A percentile compares a stretch with the other conserved stretches of the same genome.
Conservation (phyloP, 2,888 invertebrate genomes). For the Drosophila mimica region DNA sequence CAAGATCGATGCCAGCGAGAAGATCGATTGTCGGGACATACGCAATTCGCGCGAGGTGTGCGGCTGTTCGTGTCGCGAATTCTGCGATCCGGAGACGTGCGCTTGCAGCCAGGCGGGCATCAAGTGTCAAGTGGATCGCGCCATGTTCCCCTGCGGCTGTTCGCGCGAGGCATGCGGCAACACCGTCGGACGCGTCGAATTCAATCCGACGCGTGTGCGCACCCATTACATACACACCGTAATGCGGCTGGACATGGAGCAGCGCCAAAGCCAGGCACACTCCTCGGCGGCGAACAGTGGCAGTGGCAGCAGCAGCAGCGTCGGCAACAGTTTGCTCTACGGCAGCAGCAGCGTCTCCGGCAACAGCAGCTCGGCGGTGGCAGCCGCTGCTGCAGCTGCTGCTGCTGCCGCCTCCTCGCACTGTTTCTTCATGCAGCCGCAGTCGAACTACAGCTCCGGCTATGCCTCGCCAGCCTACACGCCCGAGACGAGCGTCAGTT, state of each 20-base stretch:
- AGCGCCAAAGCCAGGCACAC: conserved; percentile 86
- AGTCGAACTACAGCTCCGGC: conserved; percentile 82
- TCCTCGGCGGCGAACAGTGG: conserved; percentile 10
- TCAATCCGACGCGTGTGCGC: conserved; percentile 97
- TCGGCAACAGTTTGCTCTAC: conserved; percentile 32
- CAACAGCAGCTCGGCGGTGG: conserved; percentile 20
- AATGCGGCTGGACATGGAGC: conserved; percentile 95
- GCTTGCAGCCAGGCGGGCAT: conserved; percentile 97
- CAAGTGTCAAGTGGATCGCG: conserved; percentile 96
- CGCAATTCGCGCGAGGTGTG: conserved; percentile 96
- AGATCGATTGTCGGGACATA: conserved; percentile 97
- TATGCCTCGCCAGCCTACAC: conserved; percentile 82
- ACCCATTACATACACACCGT: conserved; percentile 99
- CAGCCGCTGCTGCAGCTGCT: conserved; percentile 37
- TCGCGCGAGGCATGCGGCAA: conserved; percentile 97
- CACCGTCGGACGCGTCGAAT: conserved; percentile 96
- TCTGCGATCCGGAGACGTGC: conserved; percentile 98
- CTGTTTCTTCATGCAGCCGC: conserved; percentile 80
- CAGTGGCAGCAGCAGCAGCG: background rate
- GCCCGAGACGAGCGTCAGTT: conserved; percentile 65
- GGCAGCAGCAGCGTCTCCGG: conserved; percentile 26
- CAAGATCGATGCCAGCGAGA: conserved; percentile 96
- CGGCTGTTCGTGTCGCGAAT: conserved; percentile 96
- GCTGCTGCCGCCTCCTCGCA: conserved; percentile 40
- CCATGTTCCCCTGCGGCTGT: conserved; percentile 98